Evolutionary conservation across 2,113 vertebrate genomes (phyloP), one percentile per base, ranked within the genome.

Genomic region (Leptosomus discolor): DNA sequence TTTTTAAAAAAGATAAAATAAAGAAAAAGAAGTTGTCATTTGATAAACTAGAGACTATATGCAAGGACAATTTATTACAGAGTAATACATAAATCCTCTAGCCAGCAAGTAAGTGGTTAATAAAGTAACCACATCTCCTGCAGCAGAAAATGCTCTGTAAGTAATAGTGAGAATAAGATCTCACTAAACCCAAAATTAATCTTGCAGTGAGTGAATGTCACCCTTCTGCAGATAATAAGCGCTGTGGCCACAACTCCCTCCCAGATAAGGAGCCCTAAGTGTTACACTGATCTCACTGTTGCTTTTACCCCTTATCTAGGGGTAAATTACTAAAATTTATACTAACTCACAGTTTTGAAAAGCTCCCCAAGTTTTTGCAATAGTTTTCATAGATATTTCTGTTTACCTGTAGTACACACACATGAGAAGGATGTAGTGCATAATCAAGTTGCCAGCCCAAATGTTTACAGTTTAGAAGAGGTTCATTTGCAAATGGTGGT

Each of bases 1-100:
- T 91, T 56, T 77, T 92, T 95, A 75, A 78, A 68, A 85, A 86
- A 85, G 63, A 69, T 73, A 96, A 87, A 91, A 75, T 57, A 88
- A 79, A 86, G 50, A 67, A 86, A 80, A 80, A 93, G 45, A 81
- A 79, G 20, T 41, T 82, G 76, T 78, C 22, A 18, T 74, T 68
- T 90, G 81, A 76, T 79, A 88, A 92, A 85, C 50, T 83, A 65
- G 43, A 94, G 54, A 63, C 68, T 90, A 90, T 85, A 94, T 43
- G 88, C 71, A 73, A 92, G 60, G 74, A 90, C 73, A 53, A 54
- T 96, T 86, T 79, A 48, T 95, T 80, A 76, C 22, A 92, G 83
- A 84, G 39, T 56, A 70, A 64, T 88, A 94, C 58, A 77, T 73
- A 94, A 80, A 85, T 39, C 43, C 46, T 91, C 87, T 57, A 61